A percentile compares a stretch with the other conserved stretches of the same genome.
Evolutionary conservation across 2,113 vertebrate genomes (phyloP).

Genomic region (Macrotis lagotis): DNA sequence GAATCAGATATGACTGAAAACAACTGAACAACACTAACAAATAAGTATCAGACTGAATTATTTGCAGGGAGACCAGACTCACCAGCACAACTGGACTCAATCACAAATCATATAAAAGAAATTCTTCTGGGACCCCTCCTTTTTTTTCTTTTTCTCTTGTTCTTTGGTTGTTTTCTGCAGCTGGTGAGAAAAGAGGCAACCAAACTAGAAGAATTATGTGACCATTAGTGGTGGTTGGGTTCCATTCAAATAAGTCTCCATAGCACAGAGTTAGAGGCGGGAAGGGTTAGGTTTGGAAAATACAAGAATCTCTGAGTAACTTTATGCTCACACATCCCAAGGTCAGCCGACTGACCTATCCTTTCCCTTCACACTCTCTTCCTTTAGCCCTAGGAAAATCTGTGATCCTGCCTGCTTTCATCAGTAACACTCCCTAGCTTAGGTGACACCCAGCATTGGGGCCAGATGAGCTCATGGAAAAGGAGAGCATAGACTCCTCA

Average conservation of each 20-base stretch:
- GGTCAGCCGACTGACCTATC: neutral
- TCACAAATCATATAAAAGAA: neutral
- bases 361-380: neutral
- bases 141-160: too few species aligned
- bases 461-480: constrained; percentile 57
- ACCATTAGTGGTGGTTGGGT: neutral
- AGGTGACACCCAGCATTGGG: constrained; percentile 34
- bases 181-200: neutral
- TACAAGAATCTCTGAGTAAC: neutral
- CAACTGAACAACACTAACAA: too few species aligned
- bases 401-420: neutral
- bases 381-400: neutral
- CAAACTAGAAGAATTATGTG: neutral
- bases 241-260: neutral
- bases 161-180: too few species aligned
- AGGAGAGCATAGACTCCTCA: constrained; percentile 50
- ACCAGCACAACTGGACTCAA: neutral
- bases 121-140: neutral
- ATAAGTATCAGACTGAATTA: neutral
- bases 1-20: neutral
- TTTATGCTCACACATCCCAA: neutral
- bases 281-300: neutral
- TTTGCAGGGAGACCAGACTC: neutral
- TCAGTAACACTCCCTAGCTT: constrained; percentile 28
- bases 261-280: neutral